Conservation (phyloP, 2,113 vertebrate species). For the Progne subis region DNA sequence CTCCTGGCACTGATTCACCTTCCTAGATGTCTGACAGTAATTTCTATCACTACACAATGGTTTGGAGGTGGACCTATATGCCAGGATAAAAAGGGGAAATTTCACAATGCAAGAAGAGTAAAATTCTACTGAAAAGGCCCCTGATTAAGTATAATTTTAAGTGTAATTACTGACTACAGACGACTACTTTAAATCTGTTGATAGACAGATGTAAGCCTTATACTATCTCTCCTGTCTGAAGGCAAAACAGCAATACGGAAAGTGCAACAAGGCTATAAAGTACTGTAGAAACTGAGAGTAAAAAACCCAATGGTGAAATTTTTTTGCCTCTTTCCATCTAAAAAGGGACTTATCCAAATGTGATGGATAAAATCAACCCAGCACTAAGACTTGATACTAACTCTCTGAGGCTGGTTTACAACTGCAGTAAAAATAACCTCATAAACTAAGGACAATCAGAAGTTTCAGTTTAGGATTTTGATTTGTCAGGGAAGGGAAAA, state of each 20-base stretch:
- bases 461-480: neutral
- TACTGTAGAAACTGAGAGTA: neutral
- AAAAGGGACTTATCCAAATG: neutral
- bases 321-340: neutral
- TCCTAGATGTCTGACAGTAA: neutral
- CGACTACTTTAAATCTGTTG: neutral
- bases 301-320: neutral
- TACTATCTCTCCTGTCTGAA: neutral
- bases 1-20: neutral
- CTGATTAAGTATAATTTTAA: neutral
- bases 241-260: neutral
- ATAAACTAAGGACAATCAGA: neutral
- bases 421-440: neutral
- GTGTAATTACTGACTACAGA: neutral
- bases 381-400: neutral
- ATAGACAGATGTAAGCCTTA: neutral
- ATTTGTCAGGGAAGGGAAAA: neutral
- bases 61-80: neutral
- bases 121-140: neutral
- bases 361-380: neutral
- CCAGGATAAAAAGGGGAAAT: neutral
- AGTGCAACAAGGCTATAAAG: neutral
- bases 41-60: neutral
- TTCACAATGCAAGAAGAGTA: neutral
- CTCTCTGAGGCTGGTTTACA: neutral